phyloP scores from a whole-genome alignment of 1,140 invertebrate genomes.

The Bombyx mandarina region DNA sequence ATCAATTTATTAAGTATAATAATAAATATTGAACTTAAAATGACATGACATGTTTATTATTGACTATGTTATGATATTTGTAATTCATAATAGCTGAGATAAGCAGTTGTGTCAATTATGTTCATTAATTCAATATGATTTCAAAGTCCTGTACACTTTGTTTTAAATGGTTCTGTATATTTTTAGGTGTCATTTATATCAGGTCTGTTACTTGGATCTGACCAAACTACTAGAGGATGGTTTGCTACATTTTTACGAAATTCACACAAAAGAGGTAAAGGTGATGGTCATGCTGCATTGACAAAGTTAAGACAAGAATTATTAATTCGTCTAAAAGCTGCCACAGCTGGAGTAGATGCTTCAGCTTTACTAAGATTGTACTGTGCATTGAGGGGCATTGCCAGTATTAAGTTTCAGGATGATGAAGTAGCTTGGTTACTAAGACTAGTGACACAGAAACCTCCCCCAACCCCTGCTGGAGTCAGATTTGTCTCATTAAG shows the following conservation, averaged over 20 bases:
- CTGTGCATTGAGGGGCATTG: constrained; percentile 93
- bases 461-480: constrained; percentile 90
- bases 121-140: no score
- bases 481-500: constrained; percentile 94
- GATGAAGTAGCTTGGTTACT: constrained; percentile 91
- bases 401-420: constrained; percentile 92
- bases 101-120: no score
- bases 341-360: constrained; percentile 54
- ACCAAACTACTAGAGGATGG: constrained; percentile 91
- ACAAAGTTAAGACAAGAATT: constrained; percentile 85
- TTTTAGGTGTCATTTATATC: constrained; percentile 88
- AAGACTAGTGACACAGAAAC: constrained; percentile 89
- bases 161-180: not conserved
- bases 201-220: constrained; percentile 90
- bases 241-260: constrained; percentile 92
- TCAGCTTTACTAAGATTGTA: constrained; percentile 78
- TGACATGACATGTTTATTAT: not conserved
- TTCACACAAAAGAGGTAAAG: constrained; percentile 88
- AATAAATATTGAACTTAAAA: not conserved
- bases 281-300: constrained; percentile 81
- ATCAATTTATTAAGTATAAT: not conserved
- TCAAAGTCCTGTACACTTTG: no score
- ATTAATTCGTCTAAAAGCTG: constrained; percentile 73
- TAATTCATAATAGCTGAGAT: no score
- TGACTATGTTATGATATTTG: not conserved